Base-by-base conservation (phyloP, 2,797 vertebrate species). In the Gobio occitaniae region DNA sequence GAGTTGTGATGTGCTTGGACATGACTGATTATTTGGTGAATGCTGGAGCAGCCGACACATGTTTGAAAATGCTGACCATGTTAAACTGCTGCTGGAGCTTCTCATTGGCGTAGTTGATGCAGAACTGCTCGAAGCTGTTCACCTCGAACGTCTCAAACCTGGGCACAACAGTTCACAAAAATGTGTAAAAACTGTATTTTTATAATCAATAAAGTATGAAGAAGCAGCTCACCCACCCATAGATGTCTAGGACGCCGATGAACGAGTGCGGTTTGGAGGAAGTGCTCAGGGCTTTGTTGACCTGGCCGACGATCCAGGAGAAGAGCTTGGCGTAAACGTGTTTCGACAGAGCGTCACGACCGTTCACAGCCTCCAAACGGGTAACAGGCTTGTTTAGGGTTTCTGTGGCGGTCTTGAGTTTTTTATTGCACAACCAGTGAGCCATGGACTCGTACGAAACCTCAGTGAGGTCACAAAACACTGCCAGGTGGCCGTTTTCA, bases 121-220 rank as follows among this genome's bases (percentile, higher is more conserved):
- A 99, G 93, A 99, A 99, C 90, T 99, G 98, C 90, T 99, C 98
- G 94, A 99, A 99, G 93, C 98, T 99, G 95, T 99, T 99, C 84
- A 97, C 89, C 77, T 99, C 97, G 78, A 99, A 99, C 1, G 97
- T 99, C 94, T 99, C 98, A 94, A 99, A 99, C 89, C 98, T 99
- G 88, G 41, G 87, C 74, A 78, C 3, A 82, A n/a, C 13, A 59
- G 56, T 10, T 0, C 65, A 65, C 25, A 1, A 5, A 25, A 78
- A 44, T 50, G 4, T 59, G 32, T 6, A n/a, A 6, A 12, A 61
- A 77, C 3, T 59, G 1, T 21, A 38, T 56, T 61, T 41, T 61
- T 21, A 17, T 29, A 19, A 56, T 38, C 5, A 13, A 19, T 17
- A 48, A 47, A 65, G 15, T 13, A 47, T 8, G 8, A 78, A 61